phyloP scores from a whole-genome alignment of 2,888 invertebrate genomes.

The Xestia xanthographa region DNA sequence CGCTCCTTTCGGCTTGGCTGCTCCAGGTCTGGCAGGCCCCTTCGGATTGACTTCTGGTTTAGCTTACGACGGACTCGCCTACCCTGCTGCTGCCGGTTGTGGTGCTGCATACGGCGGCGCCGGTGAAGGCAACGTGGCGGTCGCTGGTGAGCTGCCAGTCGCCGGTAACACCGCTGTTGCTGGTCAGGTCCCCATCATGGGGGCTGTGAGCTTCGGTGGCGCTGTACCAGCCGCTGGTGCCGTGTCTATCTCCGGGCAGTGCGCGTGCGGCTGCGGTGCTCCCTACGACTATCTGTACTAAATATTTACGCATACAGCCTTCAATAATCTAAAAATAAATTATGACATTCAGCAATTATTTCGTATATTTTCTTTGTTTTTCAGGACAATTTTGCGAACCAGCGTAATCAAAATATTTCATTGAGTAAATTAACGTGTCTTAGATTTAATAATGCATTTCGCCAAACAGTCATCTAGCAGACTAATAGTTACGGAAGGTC shows the following conservation, averaged over 20 bases:
- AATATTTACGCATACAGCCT: too few relatives aligned
- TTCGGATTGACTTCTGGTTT: background rate
- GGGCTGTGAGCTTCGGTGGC: slow-evolving; percentile 36
- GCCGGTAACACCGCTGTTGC: slow-evolving; percentile 55
- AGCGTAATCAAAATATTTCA: too few relatives aligned
- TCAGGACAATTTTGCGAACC: too few relatives aligned
- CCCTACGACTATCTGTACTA: background rate
- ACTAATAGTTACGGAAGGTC: too few relatives aligned
- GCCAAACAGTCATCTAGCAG: too few relatives aligned
- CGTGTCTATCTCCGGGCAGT: background rate
- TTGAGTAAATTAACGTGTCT: too few relatives aligned
- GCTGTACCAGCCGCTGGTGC: background rate
- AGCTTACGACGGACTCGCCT: slow-evolving; percentile 15
- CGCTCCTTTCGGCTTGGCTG: background rate
- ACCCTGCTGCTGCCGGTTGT: background rate
- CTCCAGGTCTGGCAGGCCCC: background rate
- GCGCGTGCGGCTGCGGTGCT: background rate
- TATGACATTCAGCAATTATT: too few relatives aligned
- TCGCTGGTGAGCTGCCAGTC: slow-evolving; percentile 61
- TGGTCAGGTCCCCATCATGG: slow-evolving; percentile 25
- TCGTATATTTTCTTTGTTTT: too few relatives aligned
- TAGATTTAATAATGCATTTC: too few relatives aligned
- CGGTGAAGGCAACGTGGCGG: slow-evolving; percentile 69
- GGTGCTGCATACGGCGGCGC: slow-evolving; percentile 50
- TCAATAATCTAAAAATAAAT: too few relatives aligned